Conservation (phyloP, 2,113 vertebrate species). For the Anolis sagrei region DNA sequence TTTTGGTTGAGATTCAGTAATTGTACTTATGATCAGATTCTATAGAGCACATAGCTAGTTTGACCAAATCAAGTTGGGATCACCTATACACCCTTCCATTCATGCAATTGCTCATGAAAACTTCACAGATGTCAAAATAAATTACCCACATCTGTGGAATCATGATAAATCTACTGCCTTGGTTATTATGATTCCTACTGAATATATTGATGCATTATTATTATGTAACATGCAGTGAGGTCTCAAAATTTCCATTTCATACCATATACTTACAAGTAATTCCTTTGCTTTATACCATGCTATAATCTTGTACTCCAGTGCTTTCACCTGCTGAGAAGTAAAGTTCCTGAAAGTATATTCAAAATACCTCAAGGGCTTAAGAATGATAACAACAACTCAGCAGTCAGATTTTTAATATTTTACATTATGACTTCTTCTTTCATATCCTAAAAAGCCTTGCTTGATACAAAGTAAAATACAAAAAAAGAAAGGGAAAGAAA, state of each 20-base stretch:
- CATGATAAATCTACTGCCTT: not conserved
- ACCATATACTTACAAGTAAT: slow-evolving; percentile 27
- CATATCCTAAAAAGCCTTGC: slow-evolving; percentile 13
- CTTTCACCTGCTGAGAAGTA: slow-evolving; percentile 46
- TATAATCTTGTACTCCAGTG: slow-evolving; percentile 39
- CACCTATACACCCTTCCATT: not conserved
- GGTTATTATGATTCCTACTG: slow-evolving; percentile 19
- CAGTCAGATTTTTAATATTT: slow-evolving; percentile 49
- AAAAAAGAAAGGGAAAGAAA: not conserved
- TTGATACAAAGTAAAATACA: slow-evolving; percentile 25
- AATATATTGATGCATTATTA: slow-evolving; percentile 2
- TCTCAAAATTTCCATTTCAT: slow-evolving; percentile 20
- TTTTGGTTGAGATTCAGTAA: too few relatives aligned
- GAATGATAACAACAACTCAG: slow-evolving; percentile 25
- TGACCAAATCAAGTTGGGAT: too few relatives aligned
- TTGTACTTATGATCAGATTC: too few relatives aligned
- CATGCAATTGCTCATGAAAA: fast-evolving
- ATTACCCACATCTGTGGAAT: not conserved
- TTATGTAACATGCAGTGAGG: slow-evolving; percentile 22
- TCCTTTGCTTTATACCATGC: slow-evolving; percentile 11
- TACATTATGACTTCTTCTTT: slow-evolving; percentile 50
- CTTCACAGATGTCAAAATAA: slow-evolving; percentile 14
- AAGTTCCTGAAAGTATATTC: slow-evolving; percentile 37
- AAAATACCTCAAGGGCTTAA: slow-evolving; percentile 45
- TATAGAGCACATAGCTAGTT: too few relatives aligned